Conservation (phyloP, 2,113 vertebrate genomes). For the Clarias macrocephalus region DNA sequence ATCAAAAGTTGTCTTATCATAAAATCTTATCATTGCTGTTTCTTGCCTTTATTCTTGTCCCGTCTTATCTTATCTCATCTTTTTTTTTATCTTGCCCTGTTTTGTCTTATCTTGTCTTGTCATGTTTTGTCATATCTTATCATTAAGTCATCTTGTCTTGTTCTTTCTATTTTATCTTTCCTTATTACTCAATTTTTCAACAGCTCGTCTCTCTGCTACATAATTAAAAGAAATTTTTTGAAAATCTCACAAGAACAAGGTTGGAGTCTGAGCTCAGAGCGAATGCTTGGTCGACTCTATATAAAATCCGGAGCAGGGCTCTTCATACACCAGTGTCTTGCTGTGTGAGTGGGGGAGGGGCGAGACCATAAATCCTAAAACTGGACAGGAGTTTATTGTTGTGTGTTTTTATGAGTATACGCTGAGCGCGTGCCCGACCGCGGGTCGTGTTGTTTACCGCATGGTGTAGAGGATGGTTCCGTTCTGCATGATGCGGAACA, state of each 20-base stretch:
- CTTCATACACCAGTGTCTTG: too few relatives aligned
- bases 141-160: not conserved
- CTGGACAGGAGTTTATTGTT: not conserved
- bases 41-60: too few relatives aligned
- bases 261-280: not conserved
- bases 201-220: not conserved
- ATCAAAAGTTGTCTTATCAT: not conserved
- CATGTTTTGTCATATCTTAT: not conserved
- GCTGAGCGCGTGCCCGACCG: too few relatives aligned
- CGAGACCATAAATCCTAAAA: not conserved
- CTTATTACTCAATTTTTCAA: not conserved
- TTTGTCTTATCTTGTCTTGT: not conserved
- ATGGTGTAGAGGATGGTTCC: conserved; percentile 85
- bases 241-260: not conserved
- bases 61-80: too few relatives aligned
- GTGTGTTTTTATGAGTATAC: not conserved
- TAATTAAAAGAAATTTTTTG: not conserved
- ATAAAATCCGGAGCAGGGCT: too few relatives aligned
- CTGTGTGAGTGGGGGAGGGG: too few relatives aligned
- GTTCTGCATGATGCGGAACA: conserved; percentile 85
- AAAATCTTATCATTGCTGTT: too few relatives aligned
- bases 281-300: not conserved
- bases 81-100: too few relatives aligned
- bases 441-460: conserved; percentile 65
- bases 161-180: too few relatives aligned